These are phyloP conservation scores for Prosopocoilus inquinatus DNA, from an alignment of 2,888 invertebrate species.

Conservation along the genomic window DNA sequence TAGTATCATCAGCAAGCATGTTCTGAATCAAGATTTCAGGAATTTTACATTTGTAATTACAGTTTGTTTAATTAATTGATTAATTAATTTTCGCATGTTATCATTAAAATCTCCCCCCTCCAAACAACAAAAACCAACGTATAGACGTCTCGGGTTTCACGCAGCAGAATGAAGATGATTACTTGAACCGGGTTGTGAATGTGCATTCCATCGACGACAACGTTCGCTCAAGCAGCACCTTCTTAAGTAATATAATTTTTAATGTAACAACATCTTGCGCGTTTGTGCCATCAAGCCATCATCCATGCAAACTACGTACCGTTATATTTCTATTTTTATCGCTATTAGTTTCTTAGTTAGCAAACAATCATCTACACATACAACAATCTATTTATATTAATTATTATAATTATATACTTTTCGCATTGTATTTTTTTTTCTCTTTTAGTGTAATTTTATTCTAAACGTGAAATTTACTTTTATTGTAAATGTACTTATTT, in stretches of 20 bases:
- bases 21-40: neutral
- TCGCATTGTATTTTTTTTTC: conserved; percentile 8
- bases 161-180: neutral
- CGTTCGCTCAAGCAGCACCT: conserved; percentile 9
- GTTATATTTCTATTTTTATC: conserved; percentile 9
- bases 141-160: neutral
- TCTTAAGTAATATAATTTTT: neutral
- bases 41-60: neutral
- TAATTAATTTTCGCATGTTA: neutral
- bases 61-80: neutral
- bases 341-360: conserved; percentile 3
- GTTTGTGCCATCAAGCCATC: conserved; percentile 1
- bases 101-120: neutral
- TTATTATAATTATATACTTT: conserved; percentile 13
- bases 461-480: conserved; percentile 10
- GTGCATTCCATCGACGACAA: conserved; percentile 30
- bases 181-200: conserved; percentile 27
- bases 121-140: neutral
- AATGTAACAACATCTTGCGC: conserved; percentile 1
- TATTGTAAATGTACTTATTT: conserved; percentile 25
- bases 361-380: conserved; percentile 8
- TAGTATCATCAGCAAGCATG: no score
- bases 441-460: conserved; percentile 13
- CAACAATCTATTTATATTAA: conserved; percentile 12
- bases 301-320: conserved; percentile 5